Conservation (phyloP, 30 jellyfish, hydroid and myxozoan species). For the Euphysa ruthae region DNA sequence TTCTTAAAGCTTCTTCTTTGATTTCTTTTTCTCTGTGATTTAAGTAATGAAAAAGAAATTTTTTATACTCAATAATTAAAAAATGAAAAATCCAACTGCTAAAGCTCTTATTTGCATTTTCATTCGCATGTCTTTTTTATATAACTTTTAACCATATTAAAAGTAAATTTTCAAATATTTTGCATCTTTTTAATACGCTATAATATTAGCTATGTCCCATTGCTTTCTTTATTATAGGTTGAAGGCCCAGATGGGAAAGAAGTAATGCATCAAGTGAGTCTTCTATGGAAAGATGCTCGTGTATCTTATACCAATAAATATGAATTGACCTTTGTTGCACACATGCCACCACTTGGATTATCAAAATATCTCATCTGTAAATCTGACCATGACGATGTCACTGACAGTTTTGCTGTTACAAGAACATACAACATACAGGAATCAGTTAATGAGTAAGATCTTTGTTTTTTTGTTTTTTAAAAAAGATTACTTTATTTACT, state of each 20-base stretch:
- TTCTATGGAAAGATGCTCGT: conserved; percentile 42
- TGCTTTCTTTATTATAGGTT: conserved; percentile 33
- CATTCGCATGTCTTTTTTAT: too few relatives aligned
- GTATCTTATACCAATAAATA: conserved; percentile 17
- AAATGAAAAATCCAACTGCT: too few relatives aligned
- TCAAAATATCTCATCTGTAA: conserved; percentile 25
- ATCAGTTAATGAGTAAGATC: not conserved
- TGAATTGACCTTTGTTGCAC: conserved; percentile 55
- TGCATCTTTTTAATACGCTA: too few relatives aligned
- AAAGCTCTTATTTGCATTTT: too few relatives aligned
- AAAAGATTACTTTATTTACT: too few relatives aligned
- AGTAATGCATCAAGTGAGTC: conserved; percentile 60
- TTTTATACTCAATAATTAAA: too few relatives aligned
- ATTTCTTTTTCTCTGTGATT: too few relatives aligned
- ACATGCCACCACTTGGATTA: conserved; percentile 61
- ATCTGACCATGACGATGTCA: not conserved
- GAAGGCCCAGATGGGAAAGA: conserved; percentile 28
- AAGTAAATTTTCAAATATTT: too few relatives aligned
- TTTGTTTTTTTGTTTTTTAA: not conserved
- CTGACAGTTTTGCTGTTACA: conserved; percentile 3
- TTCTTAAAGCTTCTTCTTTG: too few relatives aligned
- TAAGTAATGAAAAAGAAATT: too few relatives aligned
- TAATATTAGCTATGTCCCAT: too few relatives aligned
- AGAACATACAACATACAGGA: conserved; percentile 5
- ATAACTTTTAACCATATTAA: too few relatives aligned